These are phyloP conservation scores for Nyctalus aviator DNA, from an alignment of 2,797 vertebrate genomes.

Conservation along the genomic window DNA sequence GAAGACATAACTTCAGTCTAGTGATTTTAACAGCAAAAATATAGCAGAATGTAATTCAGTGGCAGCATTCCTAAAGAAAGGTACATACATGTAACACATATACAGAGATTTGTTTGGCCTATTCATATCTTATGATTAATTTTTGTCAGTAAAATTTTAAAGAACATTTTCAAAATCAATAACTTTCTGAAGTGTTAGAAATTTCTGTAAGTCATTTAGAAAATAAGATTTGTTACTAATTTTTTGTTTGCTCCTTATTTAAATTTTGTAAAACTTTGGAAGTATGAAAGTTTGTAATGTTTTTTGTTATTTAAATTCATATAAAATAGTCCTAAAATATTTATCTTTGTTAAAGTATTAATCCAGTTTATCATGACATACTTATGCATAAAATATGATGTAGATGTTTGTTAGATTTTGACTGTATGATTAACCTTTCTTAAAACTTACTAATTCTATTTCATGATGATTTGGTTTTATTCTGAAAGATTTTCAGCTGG, in stretches of 20 bases:
- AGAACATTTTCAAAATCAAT: not conserved
- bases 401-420: slow-evolving; percentile 24
- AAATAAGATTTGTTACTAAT: not conserved
- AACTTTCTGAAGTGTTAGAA: not conserved
- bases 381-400: slow-evolving; percentile 12
- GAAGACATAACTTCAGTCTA: not conserved
- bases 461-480: slow-evolving; percentile 22
- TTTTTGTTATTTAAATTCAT: slow-evolving; percentile 27
- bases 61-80: not conserved
- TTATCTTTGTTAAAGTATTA: not conserved
- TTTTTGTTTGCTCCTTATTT: slow-evolving; percentile 38
- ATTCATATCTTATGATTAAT: not conserved
- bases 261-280: slow-evolving; percentile 37
- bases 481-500: not conserved
- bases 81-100: not conserved
- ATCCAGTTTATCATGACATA: not conserved
- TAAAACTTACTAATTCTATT: slow-evolving; percentile 25
- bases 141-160: slow-evolving; percentile 45
- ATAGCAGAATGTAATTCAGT: not conserved
- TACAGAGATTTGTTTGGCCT: not conserved
- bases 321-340: not conserved
- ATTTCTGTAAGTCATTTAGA: slow-evolving; percentile 23
- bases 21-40: slow-evolving; percentile 28
- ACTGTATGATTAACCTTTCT: not conserved
- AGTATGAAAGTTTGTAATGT: not conserved